Percentiles rank a stretch among this genome's conserved stretches.
These are phyloP conservation scores for Drosophila nebulosa DNA, from an alignment of 1,140 invertebrate species.

Conservation along the genomic window DNA sequence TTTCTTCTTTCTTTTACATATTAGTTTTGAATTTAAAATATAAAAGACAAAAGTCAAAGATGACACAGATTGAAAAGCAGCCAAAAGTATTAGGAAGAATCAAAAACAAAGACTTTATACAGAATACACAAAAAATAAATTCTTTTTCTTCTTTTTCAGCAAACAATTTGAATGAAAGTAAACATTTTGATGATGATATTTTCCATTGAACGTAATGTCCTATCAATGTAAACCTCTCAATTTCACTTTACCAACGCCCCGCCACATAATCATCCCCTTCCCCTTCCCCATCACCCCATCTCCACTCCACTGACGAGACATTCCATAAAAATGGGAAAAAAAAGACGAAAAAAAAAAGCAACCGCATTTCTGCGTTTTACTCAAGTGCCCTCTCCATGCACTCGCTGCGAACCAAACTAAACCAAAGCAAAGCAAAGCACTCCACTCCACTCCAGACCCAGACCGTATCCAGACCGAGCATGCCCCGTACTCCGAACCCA, in stretches of 20 bases:
- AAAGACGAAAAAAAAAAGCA: conserved; percentile 34
- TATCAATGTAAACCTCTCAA: not conserved
- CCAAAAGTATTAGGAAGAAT: too few relatives aligned
- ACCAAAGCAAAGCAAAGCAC: too few relatives aligned
- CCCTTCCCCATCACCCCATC: not conserved
- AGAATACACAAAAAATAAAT: too few relatives aligned
- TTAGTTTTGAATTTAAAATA: too few relatives aligned
- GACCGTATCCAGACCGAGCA: not conserved
- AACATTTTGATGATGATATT: too few relatives aligned
- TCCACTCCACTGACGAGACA: not conserved
- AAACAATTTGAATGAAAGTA: too few relatives aligned
- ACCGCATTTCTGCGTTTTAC: conserved; percentile 66
- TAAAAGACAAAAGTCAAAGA: too few relatives aligned
- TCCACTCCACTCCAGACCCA: conserved; percentile 30
- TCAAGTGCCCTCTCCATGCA: conserved; percentile 44
- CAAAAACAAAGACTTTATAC: too few relatives aligned
- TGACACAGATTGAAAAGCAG: too few relatives aligned
- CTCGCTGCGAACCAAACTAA: conserved; percentile 24
- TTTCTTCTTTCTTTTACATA: too few relatives aligned
- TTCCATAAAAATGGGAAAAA: conserved; percentile 29
- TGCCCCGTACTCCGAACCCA: conserved; percentile 5
- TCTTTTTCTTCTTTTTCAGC: too few relatives aligned
- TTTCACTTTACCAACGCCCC: not conserved
- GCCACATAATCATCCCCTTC: not conserved
- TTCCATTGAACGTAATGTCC: not conserved